Conservation (phyloP, 2,797 vertebrate species). For the Hippoglossus hippoglossus region DNA sequence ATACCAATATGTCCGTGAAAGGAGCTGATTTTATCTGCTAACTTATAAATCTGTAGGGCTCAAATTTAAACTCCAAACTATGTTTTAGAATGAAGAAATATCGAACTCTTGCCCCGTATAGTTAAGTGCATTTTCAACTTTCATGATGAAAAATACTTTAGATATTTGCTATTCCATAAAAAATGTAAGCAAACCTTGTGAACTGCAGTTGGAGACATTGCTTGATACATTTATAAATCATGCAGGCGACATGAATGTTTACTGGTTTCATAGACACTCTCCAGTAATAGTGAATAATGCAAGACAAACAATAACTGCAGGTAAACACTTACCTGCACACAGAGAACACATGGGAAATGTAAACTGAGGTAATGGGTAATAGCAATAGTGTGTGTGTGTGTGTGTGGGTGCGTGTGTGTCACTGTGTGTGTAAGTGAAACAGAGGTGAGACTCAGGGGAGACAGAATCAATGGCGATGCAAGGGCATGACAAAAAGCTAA, state of each 20-base stretch:
- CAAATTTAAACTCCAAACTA: too few relatives aligned
- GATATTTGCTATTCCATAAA: too few relatives aligned
- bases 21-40: too few relatives aligned
- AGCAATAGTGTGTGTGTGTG: not conserved
- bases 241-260: not conserved
- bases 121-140: too few relatives aligned
- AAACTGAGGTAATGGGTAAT: slow-evolving; percentile 18
- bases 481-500: slow-evolving; percentile 61
- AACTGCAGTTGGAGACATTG: not conserved
- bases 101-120: too few relatives aligned
- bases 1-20: too few relatives aligned
- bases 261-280: not conserved
- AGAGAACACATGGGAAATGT: slow-evolving; percentile 2
- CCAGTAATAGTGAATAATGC: not conserved
- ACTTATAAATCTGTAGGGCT: too few relatives aligned
- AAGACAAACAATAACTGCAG: slow-evolving; percentile 2
- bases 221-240: not conserved
- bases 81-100: too few relatives aligned
- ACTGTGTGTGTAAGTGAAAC: not conserved
- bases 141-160: too few relatives aligned
- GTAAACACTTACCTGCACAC: not conserved
- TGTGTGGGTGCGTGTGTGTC: not conserved
- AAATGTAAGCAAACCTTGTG: not conserved
- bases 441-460: slow-evolving; percentile 10
- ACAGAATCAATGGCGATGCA: slow-evolving; percentile 59